Base-by-base conservation (phyloP, 2,888 invertebrate genomes). In the Drosophila percnosoma region DNA sequence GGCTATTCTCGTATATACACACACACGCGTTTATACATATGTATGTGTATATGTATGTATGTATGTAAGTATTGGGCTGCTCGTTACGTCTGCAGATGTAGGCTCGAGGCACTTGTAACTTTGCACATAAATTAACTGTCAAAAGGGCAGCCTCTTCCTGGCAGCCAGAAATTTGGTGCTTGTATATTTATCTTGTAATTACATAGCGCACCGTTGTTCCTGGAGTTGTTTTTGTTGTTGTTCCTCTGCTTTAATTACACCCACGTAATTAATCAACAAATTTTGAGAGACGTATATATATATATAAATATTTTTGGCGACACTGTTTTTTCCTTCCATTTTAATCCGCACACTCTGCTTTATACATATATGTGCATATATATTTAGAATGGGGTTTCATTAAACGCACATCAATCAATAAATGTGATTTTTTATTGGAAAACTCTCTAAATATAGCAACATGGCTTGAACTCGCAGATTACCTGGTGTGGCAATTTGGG, bases 61-160 rank as follows among this genome's bases (percentile, higher is more conserved):
- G 5, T 40, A 0, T 54, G 38, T 54, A 52, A 53, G 64, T 71
- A 45, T 38, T 31, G 7, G 31, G 15, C 58, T 83, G 75, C 83
- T 75, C 82, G 89, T 75, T 78, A 74, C 63, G 24, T 49, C 48
- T 48, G 52, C 57, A 68, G 68, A 49, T 45, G 75, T 79, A 55
- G 66, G 80, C 87, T 71, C 70, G 61, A 72, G 85, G 85, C 90
- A 87, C 90, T 87, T 86, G 86, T 82, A 86, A 89, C 89, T 86
- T 86, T 86, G 66, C 86, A 80, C 90, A 86, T 86, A 86, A 86
- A 89, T 86, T 89, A 86, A 89, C 90, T 86, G 90, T 73, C 88
- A 83, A 89, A 87, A 87, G 83, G 79, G 67, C 78, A 77, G 53
- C 55, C 24, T 45, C 59, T 34, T 67, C 49, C 61, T 55, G 68